Evolutionary conservation across 2,888 invertebrate species (phyloP), one percentile per base, ranked within the genome.

Genomic region (Andrena fulva): DNA sequence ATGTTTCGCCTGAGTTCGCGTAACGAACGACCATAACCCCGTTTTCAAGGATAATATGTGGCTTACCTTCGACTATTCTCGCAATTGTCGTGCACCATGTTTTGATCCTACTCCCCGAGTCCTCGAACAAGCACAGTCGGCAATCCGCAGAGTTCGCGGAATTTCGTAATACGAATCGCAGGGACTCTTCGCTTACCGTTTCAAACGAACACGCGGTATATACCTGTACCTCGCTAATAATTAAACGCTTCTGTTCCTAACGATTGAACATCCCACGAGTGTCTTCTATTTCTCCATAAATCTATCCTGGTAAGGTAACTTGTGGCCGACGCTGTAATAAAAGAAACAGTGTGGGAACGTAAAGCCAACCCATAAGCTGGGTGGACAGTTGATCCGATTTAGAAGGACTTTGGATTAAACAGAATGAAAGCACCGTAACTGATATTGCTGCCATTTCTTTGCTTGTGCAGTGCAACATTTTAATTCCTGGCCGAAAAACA

Each of bases 1-100:
- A 71, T 81, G 83, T 85, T 86, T 84, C 85, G 73, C 74, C 72
- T 59, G 78, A 86, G 83, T 84, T 86, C 85, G 76, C 71, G 82
- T 82, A 79, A n/a, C 70, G 77, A 78, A 80, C 77, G 73, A 67
- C 77, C 72, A 50, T 77, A 82, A 76, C 64, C 79, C 73, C 76
- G 75, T 71, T 75, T 50, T 54, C 54, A 56, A 27, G 48, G 74
- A 79, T 76, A 84, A 84, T 84, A 74, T 67, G 82, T 66, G 82
- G 79, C 75, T 79, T 76, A 69, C 82, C 79, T 82, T 84, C 79
- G 76, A 79, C 67, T 82, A 84, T 79, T 63, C 84, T 59, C 66
- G 73, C 66, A 79, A 84, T 77, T 73, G 69, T 81, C 73, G 42
- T 81, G 69, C 67, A 68, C 73, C 76, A 64, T 62, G 64, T 67